These are phyloP conservation scores for Holotrichia oblita DNA, from an alignment of 1,140 invertebrate genomes.

Conservation along the genomic window DNA sequence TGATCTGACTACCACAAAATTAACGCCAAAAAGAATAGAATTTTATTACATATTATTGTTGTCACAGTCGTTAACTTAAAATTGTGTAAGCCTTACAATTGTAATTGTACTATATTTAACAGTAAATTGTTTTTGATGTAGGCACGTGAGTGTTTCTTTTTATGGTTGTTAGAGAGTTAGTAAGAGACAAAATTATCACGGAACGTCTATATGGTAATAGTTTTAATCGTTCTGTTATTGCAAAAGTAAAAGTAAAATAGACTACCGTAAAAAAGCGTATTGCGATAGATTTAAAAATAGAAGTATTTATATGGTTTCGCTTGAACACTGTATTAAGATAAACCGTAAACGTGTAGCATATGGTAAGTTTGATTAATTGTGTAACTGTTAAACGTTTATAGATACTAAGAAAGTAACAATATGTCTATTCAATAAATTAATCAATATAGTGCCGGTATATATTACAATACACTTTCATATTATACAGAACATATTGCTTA, in stretches of 20 bases:
- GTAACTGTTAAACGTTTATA: neutral
- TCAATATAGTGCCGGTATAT: too few species aligned
- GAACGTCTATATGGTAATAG: neutral
- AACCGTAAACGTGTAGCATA: neutral
- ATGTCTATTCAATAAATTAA: too few species aligned
- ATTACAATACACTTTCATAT: too few species aligned
- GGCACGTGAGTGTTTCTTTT: too few species aligned
- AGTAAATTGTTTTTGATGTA: neutral
- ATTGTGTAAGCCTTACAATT: too few species aligned
- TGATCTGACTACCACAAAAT: too few species aligned
- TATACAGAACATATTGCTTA: too few species aligned
- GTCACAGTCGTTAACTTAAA: too few species aligned
- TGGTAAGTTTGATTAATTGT: neutral
- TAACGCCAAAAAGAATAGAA: too few species aligned
- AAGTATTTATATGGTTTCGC: neutral
- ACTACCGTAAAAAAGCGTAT: neutral
- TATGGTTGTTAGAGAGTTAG: neutral
- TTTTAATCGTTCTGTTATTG: neutral
- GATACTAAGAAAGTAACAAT: too few species aligned
- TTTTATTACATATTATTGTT: too few species aligned
- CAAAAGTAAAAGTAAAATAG: slow-evolving; percentile 14
- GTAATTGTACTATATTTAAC: too few species aligned
- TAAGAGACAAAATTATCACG: neutral
- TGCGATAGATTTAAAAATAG: neutral
- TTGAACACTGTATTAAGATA: neutral